These are phyloP conservation scores for Meganola albula DNA, from an alignment of 2,888 invertebrate species.

Conservation along the genomic window DNA sequence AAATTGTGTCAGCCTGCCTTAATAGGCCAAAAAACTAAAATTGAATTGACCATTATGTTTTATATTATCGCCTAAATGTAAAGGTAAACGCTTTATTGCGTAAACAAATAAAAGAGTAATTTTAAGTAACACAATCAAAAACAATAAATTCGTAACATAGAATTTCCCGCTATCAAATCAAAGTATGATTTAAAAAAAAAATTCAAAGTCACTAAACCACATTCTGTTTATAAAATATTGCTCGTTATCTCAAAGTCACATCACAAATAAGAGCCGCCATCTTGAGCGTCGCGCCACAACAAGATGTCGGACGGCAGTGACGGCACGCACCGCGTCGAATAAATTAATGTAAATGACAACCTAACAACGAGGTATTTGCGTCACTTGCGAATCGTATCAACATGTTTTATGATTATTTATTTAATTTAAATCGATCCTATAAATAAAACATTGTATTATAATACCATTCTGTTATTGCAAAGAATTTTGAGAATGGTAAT, in stretches of 20 bases:
- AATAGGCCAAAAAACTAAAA: no score
- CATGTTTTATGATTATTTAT: constrained; percentile 30
- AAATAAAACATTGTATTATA: constrained; percentile 40
- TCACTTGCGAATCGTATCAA: constrained; percentile 49
- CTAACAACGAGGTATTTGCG: constrained; percentile 45
- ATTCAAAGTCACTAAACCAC: no score
- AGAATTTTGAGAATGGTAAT: constrained; percentile 14
- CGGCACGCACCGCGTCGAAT: constrained; percentile 46
- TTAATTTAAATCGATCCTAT: constrained; percentile 32
- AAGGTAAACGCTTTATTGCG: no score
- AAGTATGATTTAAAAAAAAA: no score
- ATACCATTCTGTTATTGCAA: constrained; percentile 17
- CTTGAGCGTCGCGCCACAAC: constrained; percentile 28
- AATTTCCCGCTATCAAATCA: no score
- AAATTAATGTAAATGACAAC: constrained; percentile 54
- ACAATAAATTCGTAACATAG: no score
- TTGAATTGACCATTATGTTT: no score
- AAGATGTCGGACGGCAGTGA: constrained; percentile 57
- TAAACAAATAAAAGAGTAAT: no score
- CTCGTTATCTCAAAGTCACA: constrained; percentile 9
- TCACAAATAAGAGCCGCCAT: constrained; percentile 22
- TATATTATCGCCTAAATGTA: no score
- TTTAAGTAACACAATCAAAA: no score
- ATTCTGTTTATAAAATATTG: constrained; percentile 4
- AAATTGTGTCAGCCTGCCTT: no score